Percentiles rank a stretch among this genome's conserved stretches.
Evolutionary conservation across 1,140 invertebrate species (phyloP).

Genomic region (Periplaneta americana): DNA sequence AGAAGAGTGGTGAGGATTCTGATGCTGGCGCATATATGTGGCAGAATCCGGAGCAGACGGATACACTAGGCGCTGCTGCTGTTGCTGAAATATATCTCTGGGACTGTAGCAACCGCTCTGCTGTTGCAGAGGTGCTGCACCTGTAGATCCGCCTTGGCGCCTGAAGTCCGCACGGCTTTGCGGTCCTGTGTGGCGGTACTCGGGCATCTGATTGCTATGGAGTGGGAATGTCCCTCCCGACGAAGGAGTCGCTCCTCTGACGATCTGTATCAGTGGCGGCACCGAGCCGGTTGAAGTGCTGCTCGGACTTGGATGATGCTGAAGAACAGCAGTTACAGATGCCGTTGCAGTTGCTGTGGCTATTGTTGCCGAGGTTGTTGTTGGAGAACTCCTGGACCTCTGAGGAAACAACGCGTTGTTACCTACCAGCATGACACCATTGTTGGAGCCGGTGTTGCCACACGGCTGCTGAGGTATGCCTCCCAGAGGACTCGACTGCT

Average conservation of each 20-base stretch:
- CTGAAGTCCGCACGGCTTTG: not conserved
- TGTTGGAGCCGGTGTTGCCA: not conserved
- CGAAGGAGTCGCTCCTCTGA: not conserved
- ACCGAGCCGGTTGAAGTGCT: slow-evolving; percentile 6
- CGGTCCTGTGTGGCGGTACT: not conserved
- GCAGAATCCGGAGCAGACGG: slow-evolving; percentile 32
- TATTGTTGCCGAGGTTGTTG: slow-evolving; percentile 20
- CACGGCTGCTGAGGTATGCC: not conserved
- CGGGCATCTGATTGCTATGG: not conserved
- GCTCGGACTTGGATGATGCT: slow-evolving; percentile 14
- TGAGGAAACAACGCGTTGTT: not conserved
- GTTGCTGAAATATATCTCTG: slow-evolving; percentile 14
- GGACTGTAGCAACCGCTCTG: slow-evolving; percentile 6
- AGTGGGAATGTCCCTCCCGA: not conserved
- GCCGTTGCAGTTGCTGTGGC: slow-evolving; percentile 18
- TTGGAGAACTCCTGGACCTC: slow-evolving; percentile 22
- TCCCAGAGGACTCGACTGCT: slow-evolving; percentile 41
- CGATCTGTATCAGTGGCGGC: slow-evolving; percentile 1
- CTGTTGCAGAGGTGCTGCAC: not conserved
- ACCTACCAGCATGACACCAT: not conserved
- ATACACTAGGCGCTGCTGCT: slow-evolving; percentile 21
- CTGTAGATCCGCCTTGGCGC: not conserved
- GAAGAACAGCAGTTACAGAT: slow-evolving; percentile 8
- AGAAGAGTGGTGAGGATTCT: slow-evolving; percentile 8
- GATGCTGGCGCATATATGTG: slow-evolving; percentile 3